A percentile compares a stretch with the other conserved stretches of the same genome.
These are phyloP conservation scores for Epinotia nisella DNA, from an alignment of 2,888 invertebrate genomes.

Conservation along the genomic window DNA sequence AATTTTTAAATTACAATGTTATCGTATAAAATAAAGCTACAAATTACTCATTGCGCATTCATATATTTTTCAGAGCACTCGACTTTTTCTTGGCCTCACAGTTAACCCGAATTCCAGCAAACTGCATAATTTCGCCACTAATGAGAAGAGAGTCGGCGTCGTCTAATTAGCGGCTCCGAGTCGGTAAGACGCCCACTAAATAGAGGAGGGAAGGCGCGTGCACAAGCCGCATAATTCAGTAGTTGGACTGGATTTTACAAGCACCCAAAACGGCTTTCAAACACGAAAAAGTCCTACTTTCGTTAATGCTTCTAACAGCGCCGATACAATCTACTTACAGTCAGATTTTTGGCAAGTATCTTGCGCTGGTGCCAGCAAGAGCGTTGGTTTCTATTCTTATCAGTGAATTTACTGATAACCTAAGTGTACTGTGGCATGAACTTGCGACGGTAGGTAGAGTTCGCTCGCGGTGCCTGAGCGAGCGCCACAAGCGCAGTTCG, in stretches of 20 bases:
- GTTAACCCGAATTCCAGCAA: slow-evolving; percentile 81
- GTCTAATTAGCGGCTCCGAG: slow-evolving; percentile 81
- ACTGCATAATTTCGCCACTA: slow-evolving; percentile 83
- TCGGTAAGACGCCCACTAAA: slow-evolving; percentile 80
- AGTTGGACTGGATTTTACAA: slow-evolving; percentile 5
- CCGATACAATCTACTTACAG: neutral
- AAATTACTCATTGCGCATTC: slow-evolving; percentile 24
- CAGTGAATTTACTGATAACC: neutral
- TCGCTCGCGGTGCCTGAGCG: slow-evolving; percentile 49
- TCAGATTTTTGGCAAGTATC: neutral
- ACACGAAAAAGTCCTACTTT: neutral
- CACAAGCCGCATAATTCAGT: slow-evolving; percentile 10
- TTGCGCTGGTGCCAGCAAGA: neutral
- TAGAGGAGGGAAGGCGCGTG: slow-evolving; percentile 52
- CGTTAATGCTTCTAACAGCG: neutral
- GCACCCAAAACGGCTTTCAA: neutral
- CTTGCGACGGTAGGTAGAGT: slow-evolving; percentile 24
- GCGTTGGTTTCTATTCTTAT: neutral
- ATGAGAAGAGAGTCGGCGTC: slow-evolving; percentile 80
- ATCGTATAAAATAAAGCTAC: slow-evolving; percentile 23
- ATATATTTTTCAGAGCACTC: slow-evolving; percentile 61
- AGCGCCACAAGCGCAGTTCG: slow-evolving; percentile 49
- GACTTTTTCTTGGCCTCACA: slow-evolving; percentile 69
- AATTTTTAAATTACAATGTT: slow-evolving; percentile 52
- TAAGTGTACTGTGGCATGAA: slow-evolving; percentile 7